Evolutionary conservation across 2,888 invertebrate genomes (phyloP).

Genomic region (Pammene fasciana): DNA sequence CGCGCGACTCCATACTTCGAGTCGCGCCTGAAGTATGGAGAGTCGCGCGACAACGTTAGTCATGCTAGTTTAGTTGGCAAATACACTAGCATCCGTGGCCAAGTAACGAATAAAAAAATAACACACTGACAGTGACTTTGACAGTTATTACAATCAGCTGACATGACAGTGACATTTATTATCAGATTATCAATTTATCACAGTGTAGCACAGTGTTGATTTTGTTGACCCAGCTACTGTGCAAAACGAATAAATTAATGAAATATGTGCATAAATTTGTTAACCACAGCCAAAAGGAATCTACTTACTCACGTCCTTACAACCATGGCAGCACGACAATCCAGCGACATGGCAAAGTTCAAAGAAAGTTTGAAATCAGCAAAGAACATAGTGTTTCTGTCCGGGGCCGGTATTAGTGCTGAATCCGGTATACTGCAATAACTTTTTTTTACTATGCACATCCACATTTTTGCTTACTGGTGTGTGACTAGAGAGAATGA

Average conservation of each 20-base stretch:
- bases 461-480: too few species aligned
- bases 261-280: slow-evolving; percentile 56
- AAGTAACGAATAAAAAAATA: neutral
- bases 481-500: too few species aligned
- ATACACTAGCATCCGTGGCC: too few species aligned
- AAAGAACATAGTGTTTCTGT: slow-evolving; percentile 86
- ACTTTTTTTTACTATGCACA: too few species aligned
- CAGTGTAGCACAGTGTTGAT: neutral
- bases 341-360: slow-evolving; percentile 79
- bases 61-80: too few species aligned
- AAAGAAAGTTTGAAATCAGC: slow-evolving; percentile 83
- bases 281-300: slow-evolving; percentile 48
- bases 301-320: slow-evolving; percentile 35
- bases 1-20: too few species aligned
- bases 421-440: slow-evolving; percentile 86
- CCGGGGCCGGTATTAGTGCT: slow-evolving; percentile 92
- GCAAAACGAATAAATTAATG: slow-evolving; percentile 21
- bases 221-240: neutral
- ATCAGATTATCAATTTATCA: too few species aligned
- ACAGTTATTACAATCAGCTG: slow-evolving; percentile 5
- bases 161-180: slow-evolving; percentile 14
- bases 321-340: slow-evolving; percentile 58
- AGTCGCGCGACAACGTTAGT: too few species aligned
- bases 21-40: too few species aligned
- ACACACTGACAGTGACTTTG: neutral